Evolutionary conservation across 2,888 invertebrate species (phyloP).

Genomic region (Lasioglossum leucozonium): DNA sequence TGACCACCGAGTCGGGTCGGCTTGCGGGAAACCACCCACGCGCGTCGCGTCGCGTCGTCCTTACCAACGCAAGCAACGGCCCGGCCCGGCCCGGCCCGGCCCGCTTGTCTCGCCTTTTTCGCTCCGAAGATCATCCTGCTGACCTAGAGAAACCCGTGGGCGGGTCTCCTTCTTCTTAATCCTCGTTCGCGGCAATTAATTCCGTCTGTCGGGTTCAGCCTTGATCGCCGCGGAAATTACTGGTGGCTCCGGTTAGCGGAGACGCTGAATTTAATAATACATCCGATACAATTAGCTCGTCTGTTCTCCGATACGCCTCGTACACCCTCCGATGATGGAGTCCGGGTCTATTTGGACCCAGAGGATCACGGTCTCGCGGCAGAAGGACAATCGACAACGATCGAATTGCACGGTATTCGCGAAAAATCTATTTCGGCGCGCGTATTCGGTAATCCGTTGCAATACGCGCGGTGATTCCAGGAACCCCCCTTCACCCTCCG

Average conservation of each 20-base stretch:
- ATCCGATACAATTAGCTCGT: too few species aligned
- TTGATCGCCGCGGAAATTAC: slow-evolving; percentile 8
- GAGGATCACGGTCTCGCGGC: too few species aligned
- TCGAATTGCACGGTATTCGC: background rate
- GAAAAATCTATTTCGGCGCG: slow-evolving; percentile 58
- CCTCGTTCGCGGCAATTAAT: slow-evolving; percentile 54
- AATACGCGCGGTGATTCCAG: slow-evolving; percentile 64
- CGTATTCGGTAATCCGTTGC: slow-evolving; percentile 37
- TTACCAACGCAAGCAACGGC: slow-evolving; percentile 45
- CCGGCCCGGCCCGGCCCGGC: too few species aligned
- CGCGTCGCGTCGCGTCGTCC: slow-evolving; percentile 52
- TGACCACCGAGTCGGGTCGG: slow-evolving; percentile 46
- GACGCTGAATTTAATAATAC: background rate
- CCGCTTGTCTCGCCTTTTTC: slow-evolving; percentile 68
- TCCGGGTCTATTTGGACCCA: too few species aligned
- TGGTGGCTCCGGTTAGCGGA: background rate
- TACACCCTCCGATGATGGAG: too few species aligned
- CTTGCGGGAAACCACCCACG: slow-evolving; percentile 62
- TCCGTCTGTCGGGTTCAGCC: slow-evolving; percentile 19
- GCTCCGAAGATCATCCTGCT: slow-evolving; percentile 63
- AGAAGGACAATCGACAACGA: background rate
- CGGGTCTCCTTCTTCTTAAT: slow-evolving; percentile 38
- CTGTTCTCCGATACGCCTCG: too few species aligned
- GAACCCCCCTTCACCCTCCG: too few species aligned
- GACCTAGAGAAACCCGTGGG: slow-evolving; percentile 68